phyloP scores from a whole-genome alignment of 2,797 vertebrate species.

The Columba guinea region DNA sequence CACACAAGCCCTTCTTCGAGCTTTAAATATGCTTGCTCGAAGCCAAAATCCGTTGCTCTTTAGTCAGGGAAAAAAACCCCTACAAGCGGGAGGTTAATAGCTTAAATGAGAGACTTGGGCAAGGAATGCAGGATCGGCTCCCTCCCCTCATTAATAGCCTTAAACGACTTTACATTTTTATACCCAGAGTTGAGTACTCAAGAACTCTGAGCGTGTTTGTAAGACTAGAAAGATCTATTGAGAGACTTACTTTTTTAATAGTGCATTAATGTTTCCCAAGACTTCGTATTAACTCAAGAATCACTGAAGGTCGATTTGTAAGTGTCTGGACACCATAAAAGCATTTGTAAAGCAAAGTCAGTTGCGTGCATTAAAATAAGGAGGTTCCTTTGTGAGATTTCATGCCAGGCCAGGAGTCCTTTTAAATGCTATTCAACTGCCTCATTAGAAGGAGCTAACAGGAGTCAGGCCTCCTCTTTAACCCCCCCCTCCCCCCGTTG shows the following conservation, averaged over 20 bases:
- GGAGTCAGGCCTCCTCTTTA: slow-evolving; percentile 60
- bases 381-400: slow-evolving; percentile 67
- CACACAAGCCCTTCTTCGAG: slow-evolving; percentile 36
- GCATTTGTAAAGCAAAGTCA: slow-evolving; percentile 55
- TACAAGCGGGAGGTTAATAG: slow-evolving; percentile 21
- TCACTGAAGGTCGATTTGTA: slow-evolving; percentile 62
- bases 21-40: background rate
- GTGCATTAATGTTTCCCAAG: slow-evolving; percentile 52
- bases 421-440: slow-evolving; percentile 59
- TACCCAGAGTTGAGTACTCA: slow-evolving; percentile 8
- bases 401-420: slow-evolving; percentile 61
- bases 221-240: slow-evolving; percentile 64
- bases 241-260: slow-evolving; percentile 38
- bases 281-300: slow-evolving; percentile 52
- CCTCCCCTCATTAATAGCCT: slow-evolving; percentile 24
- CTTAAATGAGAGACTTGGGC: background rate
- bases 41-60: slow-evolving; percentile 25
- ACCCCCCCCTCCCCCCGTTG: background rate
- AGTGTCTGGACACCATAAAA: slow-evolving; percentile 66
- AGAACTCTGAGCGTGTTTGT: slow-evolving; percentile 46
- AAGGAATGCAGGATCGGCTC: slow-evolving; percentile 21
- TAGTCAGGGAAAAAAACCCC: background rate
- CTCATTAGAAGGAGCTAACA: slow-evolving; percentile 66
- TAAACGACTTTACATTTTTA: slow-evolving; percentile 46
- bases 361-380: slow-evolving; percentile 61